Evolutionary conservation across 1,140 invertebrate species (phyloP).

Genomic region (Scaptomyza hsui): DNA sequence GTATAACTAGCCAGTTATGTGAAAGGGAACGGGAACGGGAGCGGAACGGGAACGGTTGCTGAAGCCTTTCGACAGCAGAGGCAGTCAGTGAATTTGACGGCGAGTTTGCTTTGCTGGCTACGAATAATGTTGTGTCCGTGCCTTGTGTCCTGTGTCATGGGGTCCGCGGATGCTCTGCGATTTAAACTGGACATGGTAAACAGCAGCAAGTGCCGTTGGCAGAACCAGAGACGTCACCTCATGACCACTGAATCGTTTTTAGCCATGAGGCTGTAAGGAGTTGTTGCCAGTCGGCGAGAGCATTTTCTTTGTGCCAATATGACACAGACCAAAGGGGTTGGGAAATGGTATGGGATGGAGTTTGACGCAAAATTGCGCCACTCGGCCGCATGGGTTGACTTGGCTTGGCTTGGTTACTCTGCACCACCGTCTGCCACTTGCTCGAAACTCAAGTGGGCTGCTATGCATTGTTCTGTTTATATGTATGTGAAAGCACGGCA

Average conservation of each 20-base stretch:
- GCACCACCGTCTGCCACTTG: slow-evolving; percentile 59
- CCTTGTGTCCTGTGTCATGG: slow-evolving; percentile 13
- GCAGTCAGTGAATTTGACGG: slow-evolving; percentile 50
- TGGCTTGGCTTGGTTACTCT: slow-evolving; percentile 27
- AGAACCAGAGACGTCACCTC: slow-evolving; percentile 26
- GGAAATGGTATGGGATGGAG: slow-evolving; percentile 12
- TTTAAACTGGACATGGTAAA: slow-evolving; percentile 66
- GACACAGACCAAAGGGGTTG: slow-evolving; percentile 35
- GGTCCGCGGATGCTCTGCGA: slow-evolving; percentile 56
- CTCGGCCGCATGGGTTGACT: slow-evolving; percentile 26
- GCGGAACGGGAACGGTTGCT: background rate
- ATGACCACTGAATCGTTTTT: slow-evolving; percentile 38
- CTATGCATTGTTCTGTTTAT: slow-evolving; percentile 49
- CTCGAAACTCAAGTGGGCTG: slow-evolving; percentile 76
- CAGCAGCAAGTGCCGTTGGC: slow-evolving; percentile 55
- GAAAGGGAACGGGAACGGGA: background rate
- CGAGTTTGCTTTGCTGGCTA: slow-evolving; percentile 57
- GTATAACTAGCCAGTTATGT: background rate
- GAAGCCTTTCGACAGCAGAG: slow-evolving; percentile 29
- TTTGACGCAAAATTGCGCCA: slow-evolving; percentile 55
- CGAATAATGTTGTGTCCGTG: slow-evolving; percentile 45
- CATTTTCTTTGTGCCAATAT: slow-evolving; percentile 69
- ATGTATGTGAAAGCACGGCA: slow-evolving; percentile 24
- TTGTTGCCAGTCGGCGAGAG: slow-evolving; percentile 62
- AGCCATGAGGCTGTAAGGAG: slow-evolving; percentile 46